Base-by-base conservation (phyloP, 1,140 invertebrate species). In the Caenorhabditis briggsae region DNA sequence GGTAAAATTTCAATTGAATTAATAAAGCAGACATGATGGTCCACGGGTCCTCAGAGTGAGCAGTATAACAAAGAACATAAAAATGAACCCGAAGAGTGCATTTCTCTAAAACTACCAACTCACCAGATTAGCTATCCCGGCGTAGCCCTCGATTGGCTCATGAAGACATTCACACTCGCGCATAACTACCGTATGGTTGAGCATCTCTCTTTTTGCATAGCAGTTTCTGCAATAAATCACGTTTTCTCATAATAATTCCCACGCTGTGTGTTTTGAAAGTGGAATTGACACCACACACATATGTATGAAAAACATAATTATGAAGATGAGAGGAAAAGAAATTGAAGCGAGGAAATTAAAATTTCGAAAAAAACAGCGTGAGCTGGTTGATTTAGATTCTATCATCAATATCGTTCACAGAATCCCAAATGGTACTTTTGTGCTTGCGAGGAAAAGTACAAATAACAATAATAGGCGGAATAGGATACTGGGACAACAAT, bases 161-260 rank as follows among this genome's bases (percentile, higher is more conserved):
- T 78, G 70, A 78, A 78, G 70, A n/a, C 70, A 78, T 78, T 78
- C 70, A 78, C 70, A 78, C 46, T 78, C 70, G 50, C 70, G 70
- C 70, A 78, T 78, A 78, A 78, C 70, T 78, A 78, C 70, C n/a
- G 70, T 78, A 78, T 50, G 46, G n/a, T 78, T 78, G 70, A 50
- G 70, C 70, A 78, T 78, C 46, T 78, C 70, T 53, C 11, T 5
- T 53, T 78, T 78, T 78, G 70, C 70, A 78, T 78, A 78, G 43
- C 70, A 43, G 23, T 11, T 46, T 78, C 70, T 78, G 70, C 70
- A 78, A 78, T 6, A 78, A 78, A 50, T 50, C 70, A 78, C 46
- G 43, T 78, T 61, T 61, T 25, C n/a, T n/a, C n/a, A n/a, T 3
- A n/a, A 70, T 41, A 70, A 48, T 25, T 25, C 43, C 16, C 7